Conservation (phyloP, 2,888 invertebrate species). For the Hirtodrosophila confusa region DNA sequence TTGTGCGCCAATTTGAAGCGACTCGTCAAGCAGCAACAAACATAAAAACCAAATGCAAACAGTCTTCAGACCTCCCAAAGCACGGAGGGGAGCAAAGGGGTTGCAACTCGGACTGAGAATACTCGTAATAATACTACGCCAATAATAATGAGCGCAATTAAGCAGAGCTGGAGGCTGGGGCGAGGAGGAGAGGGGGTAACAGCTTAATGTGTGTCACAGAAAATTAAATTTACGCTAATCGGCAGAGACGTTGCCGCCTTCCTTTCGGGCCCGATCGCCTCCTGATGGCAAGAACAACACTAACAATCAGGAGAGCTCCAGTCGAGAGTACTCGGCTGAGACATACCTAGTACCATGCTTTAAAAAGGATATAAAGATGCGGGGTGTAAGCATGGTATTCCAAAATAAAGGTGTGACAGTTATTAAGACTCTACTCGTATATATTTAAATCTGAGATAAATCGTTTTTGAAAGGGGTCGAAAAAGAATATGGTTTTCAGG, state of each 20-base stretch:
- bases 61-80: conserved; percentile 34
- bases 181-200: conserved; percentile 25
- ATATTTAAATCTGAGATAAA: no score
- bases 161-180: conserved; percentile 17
- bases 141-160: conserved; percentile 77
- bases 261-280: conserved; percentile 4
- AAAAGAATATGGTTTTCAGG: no score
- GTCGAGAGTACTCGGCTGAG: no score
- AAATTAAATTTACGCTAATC: conserved; percentile 76
- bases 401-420: no score
- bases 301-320: not conserved
- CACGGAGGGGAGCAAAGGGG: conserved; percentile 22
- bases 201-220: conserved; percentile 76
- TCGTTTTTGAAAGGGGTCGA: no score
- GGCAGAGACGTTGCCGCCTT: conserved; percentile 22
- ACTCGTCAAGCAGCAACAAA: conserved; percentile 31
- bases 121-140: conserved; percentile 57
- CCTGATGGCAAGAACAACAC: conserved; percentile 12
- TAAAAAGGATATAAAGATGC: no score
- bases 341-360: no score
- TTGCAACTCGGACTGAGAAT: conserved; percentile 24
- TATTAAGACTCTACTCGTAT: no score
- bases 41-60: conserved; percentile 74
- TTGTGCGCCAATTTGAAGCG: conserved; percentile 58
- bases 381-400: no score